Base-by-base conservation (phyloP, 2,113 vertebrate genomes). In the Ceyx cyanopectus region DNA sequence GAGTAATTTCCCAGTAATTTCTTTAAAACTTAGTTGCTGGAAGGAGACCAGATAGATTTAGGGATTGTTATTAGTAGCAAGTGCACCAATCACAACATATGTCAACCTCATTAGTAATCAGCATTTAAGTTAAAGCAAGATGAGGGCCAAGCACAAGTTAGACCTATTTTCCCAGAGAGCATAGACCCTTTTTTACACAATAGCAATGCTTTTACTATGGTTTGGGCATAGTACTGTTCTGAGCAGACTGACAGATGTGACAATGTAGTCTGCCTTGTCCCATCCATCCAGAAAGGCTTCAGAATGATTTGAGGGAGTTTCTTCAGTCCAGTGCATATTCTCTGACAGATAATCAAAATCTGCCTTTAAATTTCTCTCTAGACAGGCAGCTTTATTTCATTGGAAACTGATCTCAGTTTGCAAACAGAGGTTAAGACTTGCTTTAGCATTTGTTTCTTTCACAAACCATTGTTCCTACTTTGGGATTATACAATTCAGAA, bases 1-100 rank as follows among this genome's bases (percentile, higher is more conserved):
- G 51, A 40, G 34, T 56, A 67, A 40, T 89, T 97, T 92, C 40
- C 53, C 85, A 86, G 50, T 41, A 92, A 32, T 69, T 86, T 92
- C 54, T 95, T 93, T 60, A 79, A 81, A 87, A 75, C 60, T 60
- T 32, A 4, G 15, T 62, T 9, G 6, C 67, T 82, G 65, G 30
- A 89, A 67, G n/a, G 91, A 54, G 12, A 78, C 23, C 41, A 75
- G 61, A 84, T 50, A 30, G 14, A 87, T 50, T 66, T 79, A 43
- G 69, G 41, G 40, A 45, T 26, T 77, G 13, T 68, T 76, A 46
- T 67, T 54, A 63, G 34, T 23, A 93, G 17, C 27, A 90, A 79
- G 51, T 50, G 23, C 45, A 68, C 10, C 5, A 46, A 76, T 69
- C 90, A 27, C 62, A 81, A 80, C 67, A 34, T 65, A 81, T 41